Conservation (phyloP, 2,113 vertebrate genomes). For the Haemorhous mexicanus region DNA sequence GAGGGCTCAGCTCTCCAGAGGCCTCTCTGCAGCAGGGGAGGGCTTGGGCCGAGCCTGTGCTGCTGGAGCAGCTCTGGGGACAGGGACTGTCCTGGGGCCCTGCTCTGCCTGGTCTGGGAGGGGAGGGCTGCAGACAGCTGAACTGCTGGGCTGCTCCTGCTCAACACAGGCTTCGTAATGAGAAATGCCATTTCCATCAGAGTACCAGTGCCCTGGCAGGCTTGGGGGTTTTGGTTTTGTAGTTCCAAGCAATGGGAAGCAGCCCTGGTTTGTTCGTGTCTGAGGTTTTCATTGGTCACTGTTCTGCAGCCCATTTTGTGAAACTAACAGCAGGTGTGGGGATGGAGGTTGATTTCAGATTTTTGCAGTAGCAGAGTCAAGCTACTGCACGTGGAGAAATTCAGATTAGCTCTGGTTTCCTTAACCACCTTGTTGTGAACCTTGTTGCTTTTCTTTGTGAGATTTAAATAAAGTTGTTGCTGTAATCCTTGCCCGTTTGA, state of each 20-base stretch:
- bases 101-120: not conserved
- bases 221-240: not conserved
- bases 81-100: fast-evolving
- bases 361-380: not conserved
- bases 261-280: not conserved
- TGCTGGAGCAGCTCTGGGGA: not conserved
- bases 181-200: fast-evolving
- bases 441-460: not conserved
- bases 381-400: not conserved
- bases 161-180: not conserved
- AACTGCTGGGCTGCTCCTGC: not conserved
- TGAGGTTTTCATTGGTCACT: not conserved
- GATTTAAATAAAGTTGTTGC: constrained; percentile 43
- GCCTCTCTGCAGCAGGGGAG: too few relatives aligned
- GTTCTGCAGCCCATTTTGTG: not conserved
- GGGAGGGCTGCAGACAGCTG: not conserved
- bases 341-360: not conserved
- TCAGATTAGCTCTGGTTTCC: not conserved
- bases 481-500: not conserved
- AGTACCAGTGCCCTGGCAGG: fast-evolving
- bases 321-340: not conserved
- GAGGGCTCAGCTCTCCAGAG: too few relatives aligned
- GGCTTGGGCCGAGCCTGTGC: not conserved
- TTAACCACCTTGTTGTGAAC: not conserved
- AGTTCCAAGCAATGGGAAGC: fast-evolving